Conservation (phyloP, 2,888 invertebrate species). For the Chouioia cunea region DNA sequence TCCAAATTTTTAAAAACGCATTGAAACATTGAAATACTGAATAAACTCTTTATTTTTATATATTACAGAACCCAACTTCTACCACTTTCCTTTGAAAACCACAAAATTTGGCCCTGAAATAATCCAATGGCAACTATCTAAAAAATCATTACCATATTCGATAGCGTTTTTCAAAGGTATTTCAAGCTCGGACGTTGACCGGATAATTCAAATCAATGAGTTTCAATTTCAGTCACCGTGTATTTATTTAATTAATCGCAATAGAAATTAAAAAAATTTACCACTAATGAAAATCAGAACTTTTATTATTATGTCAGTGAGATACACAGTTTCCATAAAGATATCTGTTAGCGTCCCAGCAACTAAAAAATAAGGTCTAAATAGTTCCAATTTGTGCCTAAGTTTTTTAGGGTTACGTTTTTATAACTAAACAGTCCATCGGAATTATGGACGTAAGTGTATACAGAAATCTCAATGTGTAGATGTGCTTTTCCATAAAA, state of each 20-base stretch:
- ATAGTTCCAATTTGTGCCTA: slow-evolving; percentile 69
- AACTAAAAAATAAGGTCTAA: slow-evolving; percentile 59
- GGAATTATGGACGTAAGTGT: slow-evolving; percentile 46
- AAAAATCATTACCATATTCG: slow-evolving; percentile 61
- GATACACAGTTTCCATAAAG: too few relatives aligned
- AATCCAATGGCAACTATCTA: slow-evolving; percentile 67
- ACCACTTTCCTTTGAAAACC: slow-evolving; percentile 49
- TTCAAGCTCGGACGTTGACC: slow-evolving; percentile 48
- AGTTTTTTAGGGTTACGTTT: slow-evolving; percentile 66
- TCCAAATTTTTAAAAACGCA: too few relatives aligned
- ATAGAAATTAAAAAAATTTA: too few relatives aligned
- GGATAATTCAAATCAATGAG: too few relatives aligned
- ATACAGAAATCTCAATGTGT: slow-evolving; percentile 38
- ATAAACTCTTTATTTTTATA: too few relatives aligned
- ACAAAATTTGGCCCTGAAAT: slow-evolving; percentile 65
- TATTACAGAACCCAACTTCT: not conserved
- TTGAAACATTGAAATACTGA: too few relatives aligned
- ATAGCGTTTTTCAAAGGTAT: slow-evolving; percentile 53
- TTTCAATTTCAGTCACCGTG: too few relatives aligned
- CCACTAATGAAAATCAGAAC: too few relatives aligned
- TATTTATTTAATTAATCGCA: too few relatives aligned
- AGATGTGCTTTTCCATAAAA: slow-evolving; percentile 38
- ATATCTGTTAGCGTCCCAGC: slow-evolving; percentile 28
- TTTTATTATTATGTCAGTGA: too few relatives aligned
- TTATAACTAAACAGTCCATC: slow-evolving; percentile 48